Evolutionary conservation across 2,888 invertebrate genomes (phyloP).

Genomic region (Chymomyza procnemis): DNA sequence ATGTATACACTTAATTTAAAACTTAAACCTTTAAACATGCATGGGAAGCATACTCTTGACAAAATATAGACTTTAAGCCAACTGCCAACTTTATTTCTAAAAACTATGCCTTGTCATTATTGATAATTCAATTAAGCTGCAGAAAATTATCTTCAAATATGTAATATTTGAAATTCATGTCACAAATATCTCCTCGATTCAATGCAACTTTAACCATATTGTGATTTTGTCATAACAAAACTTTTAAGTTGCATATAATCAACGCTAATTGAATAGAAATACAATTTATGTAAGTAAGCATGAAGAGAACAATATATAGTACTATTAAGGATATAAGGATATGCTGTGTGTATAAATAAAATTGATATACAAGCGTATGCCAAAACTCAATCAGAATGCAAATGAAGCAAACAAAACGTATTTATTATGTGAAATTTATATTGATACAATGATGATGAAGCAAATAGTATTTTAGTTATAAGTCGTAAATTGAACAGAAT

Average conservation of each 20-base stretch:
- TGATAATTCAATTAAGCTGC: background rate
- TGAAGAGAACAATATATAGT: background rate
- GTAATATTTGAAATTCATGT: background rate
- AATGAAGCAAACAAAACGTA: slow-evolving; percentile 3
- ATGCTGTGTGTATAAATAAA: slow-evolving; percentile 25
- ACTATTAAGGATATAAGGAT: background rate
- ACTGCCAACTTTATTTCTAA: too few relatives aligned
- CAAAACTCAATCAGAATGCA: slow-evolving; percentile 17
- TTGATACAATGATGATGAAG: slow-evolving; percentile 28
- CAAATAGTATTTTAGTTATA: slow-evolving; percentile 25
- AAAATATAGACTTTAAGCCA: too few relatives aligned
- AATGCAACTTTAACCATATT: background rate
- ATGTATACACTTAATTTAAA: too few relatives aligned
- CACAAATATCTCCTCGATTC: background rate
- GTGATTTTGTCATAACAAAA: background rate
- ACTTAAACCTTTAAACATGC: too few relatives aligned
- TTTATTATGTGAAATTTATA: slow-evolving; percentile 19
- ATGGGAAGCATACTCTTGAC: too few relatives aligned
- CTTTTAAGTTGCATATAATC: background rate
- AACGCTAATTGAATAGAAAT: background rate
- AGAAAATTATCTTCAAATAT: background rate
- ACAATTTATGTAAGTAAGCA: background rate
- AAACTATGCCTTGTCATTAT: background rate
- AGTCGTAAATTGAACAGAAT: slow-evolving; percentile 23
- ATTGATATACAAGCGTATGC: slow-evolving; percentile 30